phyloP scores from a whole-genome alignment of 2,888 invertebrate genomes.

The Nymphalis c-album region DNA sequence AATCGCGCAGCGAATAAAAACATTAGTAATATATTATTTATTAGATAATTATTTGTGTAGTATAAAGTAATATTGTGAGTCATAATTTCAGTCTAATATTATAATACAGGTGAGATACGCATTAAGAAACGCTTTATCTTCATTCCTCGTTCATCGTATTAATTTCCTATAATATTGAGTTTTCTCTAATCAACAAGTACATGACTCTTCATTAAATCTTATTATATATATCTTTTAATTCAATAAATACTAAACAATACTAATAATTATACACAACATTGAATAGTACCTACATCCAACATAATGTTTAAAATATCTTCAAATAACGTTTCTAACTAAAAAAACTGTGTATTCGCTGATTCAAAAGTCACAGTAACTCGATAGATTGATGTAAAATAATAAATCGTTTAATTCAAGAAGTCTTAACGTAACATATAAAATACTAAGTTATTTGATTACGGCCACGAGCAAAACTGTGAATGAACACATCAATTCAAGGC shows the following conservation, averaged over 20 bases:
- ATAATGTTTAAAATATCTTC: too few relatives aligned
- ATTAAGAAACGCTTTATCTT: background rate
- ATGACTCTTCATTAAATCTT: too few relatives aligned
- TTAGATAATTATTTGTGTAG: conserved; percentile 3
- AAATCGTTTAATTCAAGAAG: background rate
- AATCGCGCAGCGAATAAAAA: conserved; percentile 7
- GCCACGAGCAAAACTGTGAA: conserved; percentile 72
- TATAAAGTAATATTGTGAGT: conserved; percentile 3
- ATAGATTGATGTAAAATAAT: background rate
- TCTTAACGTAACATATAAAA: conserved; percentile 25
- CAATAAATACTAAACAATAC: too few relatives aligned
- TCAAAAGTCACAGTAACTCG: too few relatives aligned
- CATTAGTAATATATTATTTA: conserved; percentile 1
- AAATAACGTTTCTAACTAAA: too few relatives aligned
- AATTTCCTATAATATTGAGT: background rate
- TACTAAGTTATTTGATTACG: conserved; percentile 41
- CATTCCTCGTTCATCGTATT: background rate
- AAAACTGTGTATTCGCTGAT: too few relatives aligned
- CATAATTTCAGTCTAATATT: background rate
- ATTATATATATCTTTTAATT: too few relatives aligned
- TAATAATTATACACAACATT: too few relatives aligned
- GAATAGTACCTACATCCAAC: too few relatives aligned
- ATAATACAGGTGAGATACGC: background rate
- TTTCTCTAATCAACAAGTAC: too few relatives aligned
- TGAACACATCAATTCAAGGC: conserved; percentile 65